phyloP scores from a whole-genome alignment of 2,888 invertebrate species.

The Xylocampa areola region DNA sequence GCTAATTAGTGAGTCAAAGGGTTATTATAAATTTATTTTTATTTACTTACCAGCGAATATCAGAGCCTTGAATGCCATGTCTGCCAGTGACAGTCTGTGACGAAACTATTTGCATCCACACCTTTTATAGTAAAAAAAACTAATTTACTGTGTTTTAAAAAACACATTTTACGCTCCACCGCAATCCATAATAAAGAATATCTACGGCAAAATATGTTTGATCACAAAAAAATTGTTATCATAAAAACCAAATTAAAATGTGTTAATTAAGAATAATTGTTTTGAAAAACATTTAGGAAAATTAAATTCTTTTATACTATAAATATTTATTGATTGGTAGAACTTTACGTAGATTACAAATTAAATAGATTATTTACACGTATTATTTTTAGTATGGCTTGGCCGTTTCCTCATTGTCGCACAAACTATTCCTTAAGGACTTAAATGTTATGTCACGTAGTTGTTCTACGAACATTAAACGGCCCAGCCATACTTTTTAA shows the following conservation, averaged over 20 bases:
- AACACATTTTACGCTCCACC: conserved; percentile 23
- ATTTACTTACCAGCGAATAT: conserved; percentile 64
- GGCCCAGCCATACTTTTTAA: too few species aligned
- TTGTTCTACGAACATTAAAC: too few species aligned
- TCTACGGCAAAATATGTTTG: conserved; percentile 9
- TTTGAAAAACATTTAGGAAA: conserved; percentile 29
- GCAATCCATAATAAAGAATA: conserved; percentile 6
- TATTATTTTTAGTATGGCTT: too few species aligned
- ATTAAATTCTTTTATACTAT: conserved; percentile 21
- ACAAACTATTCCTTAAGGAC: too few species aligned
- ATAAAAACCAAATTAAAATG: too few species aligned
- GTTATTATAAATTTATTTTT: too few species aligned
- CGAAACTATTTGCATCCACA: background rate
- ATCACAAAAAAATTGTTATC: background rate
- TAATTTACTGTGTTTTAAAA: conserved; percentile 23
- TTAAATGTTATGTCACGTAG: too few species aligned
- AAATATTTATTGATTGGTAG: background rate
- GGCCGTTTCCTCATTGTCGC: too few species aligned
- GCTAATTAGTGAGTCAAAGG: too few species aligned
- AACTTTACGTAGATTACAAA: background rate
- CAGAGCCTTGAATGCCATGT: conserved; percentile 57
- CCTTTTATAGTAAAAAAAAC: conserved; percentile 51
- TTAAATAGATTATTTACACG: too few species aligned
- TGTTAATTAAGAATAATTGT: conserved; percentile 42
- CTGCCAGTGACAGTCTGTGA: conserved; percentile 52